These are phyloP conservation scores for Trematomus loennbergii DNA, from an alignment of 2,113 vertebrate genomes.

Conservation along the genomic window DNA sequence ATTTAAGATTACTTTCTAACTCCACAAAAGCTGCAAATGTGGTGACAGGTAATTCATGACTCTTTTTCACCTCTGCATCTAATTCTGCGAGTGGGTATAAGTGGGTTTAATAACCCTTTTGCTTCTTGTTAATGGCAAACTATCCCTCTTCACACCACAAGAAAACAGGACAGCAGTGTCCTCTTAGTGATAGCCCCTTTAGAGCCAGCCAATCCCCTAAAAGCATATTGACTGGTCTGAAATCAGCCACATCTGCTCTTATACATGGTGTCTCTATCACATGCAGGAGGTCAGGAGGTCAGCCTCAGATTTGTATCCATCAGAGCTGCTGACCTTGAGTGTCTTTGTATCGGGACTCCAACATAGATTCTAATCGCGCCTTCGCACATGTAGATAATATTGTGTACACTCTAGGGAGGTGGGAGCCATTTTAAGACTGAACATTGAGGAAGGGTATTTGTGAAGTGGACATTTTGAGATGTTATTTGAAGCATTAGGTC, in stretches of 20 bases:
- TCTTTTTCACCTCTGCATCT: constrained; percentile 9
- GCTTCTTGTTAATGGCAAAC: neutral
- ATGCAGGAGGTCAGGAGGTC: constrained; percentile 52
- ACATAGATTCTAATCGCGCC: constrained; percentile 53
- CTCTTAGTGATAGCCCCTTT: constrained; percentile 32
- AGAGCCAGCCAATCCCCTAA: constrained; percentile 19
- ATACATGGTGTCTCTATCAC: constrained; percentile 34
- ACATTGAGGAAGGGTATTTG: constrained; percentile 3
- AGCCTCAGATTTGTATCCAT: constrained; percentile 46
- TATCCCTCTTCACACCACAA: constrained; percentile 3
- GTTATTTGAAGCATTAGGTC: constrained; percentile 17
- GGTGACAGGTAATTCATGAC: constrained; percentile 2
- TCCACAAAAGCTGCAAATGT: constrained; percentile 29
- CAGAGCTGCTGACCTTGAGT: constrained; percentile 52
- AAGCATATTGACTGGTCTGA: constrained; percentile 39
- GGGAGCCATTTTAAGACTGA: constrained; percentile 26
- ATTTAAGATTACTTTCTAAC: constrained; percentile 24
- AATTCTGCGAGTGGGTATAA: neutral
- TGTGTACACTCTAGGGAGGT: constrained; percentile 36
- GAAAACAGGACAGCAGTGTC: constrained; percentile 21
- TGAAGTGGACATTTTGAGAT: constrained; percentile 8
- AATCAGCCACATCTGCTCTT: constrained; percentile 50
- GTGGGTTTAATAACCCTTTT: constrained; percentile 12
- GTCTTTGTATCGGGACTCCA: constrained; percentile 44
- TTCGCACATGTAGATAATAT: constrained; percentile 34